Percentiles rank a stretch among this genome's conserved stretches.
These are phyloP conservation scores for Tauraco erythrolophus DNA, from an alignment of 2,113 vertebrate species.

Conservation along the genomic window DNA sequence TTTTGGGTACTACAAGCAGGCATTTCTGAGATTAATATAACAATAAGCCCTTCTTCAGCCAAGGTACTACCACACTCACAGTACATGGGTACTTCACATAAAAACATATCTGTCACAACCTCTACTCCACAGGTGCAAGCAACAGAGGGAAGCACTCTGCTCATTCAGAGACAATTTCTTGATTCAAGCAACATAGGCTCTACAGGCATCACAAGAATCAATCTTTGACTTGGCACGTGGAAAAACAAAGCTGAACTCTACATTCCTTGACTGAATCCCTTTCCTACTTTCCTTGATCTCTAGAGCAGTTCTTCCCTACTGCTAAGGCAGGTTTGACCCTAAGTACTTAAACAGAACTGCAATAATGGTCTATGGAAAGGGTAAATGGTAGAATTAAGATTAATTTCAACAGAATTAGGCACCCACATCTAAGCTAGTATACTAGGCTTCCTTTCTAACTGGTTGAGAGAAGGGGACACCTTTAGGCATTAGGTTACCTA, in stretches of 20 bases:
- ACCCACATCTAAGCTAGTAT: not conserved
- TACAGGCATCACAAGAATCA: conserved; percentile 4
- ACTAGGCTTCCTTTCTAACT: not conserved
- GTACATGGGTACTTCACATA: not conserved
- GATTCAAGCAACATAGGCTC: conserved; percentile 1
- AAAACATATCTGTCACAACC: conserved; percentile 17
- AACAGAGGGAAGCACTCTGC: conserved; percentile 9
- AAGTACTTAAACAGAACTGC: not conserved
- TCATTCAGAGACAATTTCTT: conserved; percentile 5
- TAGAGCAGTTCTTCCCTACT: not conserved
- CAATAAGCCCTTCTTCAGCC: not conserved
- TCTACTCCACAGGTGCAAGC: not conserved
- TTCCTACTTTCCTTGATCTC: not conserved
- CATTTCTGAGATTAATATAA: not conserved
- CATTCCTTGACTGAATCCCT: not conserved
- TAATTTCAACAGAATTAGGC: not conserved
- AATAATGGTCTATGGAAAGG: not conserved
- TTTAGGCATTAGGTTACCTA: not conserved
- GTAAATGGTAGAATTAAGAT: not conserved
- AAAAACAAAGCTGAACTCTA: conserved; percentile 33
- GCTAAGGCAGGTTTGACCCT: not conserved
- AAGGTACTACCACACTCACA: not conserved
- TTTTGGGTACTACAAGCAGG: not conserved
- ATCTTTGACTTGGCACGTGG: not conserved
- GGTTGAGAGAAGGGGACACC: not conserved